A percentile compares a stretch with the other conserved stretches of the same genome.
Evolutionary conservation across 1,140 invertebrate species (phyloP).

Genomic region (Drosophila nikananu): DNA sequence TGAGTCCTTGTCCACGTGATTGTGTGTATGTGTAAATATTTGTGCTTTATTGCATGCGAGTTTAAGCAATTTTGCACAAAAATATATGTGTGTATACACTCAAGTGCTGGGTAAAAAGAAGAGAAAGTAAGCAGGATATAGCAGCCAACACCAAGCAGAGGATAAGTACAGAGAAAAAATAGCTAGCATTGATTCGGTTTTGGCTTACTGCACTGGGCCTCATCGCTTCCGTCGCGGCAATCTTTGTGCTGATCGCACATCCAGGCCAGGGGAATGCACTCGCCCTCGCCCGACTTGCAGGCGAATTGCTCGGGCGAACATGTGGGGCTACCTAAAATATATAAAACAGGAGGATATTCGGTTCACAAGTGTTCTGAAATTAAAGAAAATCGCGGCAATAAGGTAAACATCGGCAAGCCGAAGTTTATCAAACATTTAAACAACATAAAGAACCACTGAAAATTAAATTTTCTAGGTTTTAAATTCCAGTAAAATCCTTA

Average conservation of each 20-base stretch:
- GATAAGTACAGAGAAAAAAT: neutral
- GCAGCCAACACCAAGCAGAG: conserved; percentile 32
- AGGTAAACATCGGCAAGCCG: neutral
- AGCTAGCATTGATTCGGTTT: conserved; percentile 28
- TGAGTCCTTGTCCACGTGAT: conserved; percentile 6
- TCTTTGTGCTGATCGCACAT: conserved; percentile 95
- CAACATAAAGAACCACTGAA: neutral
- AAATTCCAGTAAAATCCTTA: neutral
- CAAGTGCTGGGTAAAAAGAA: conserved; percentile 28
- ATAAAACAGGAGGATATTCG: conserved; percentile 60
- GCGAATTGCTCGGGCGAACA: conserved; percentile 94
- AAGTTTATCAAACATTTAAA: neutral
- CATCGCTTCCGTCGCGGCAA: conserved; percentile 95
- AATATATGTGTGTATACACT: conserved; percentile 48
- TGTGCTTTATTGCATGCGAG: conserved; percentile 58
- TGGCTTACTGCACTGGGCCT: conserved; percentile 94
- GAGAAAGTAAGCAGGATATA: conserved; percentile 17
- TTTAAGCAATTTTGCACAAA: conserved; percentile 44
- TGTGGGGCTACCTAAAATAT: conserved; percentile 88
- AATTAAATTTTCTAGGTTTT: too few species aligned
- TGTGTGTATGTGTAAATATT: conserved; percentile 72
- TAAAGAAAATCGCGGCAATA: neutral
- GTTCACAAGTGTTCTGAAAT: conserved; percentile 10
- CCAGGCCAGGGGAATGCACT: conserved; percentile 95
- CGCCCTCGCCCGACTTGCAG: conserved; percentile 91